Percentiles rank a stretch among this genome's conserved stretches.
phyloP scores from a whole-genome alignment of 2,888 invertebrate genomes.

The Hirtodrosophila cameraria region DNA sequence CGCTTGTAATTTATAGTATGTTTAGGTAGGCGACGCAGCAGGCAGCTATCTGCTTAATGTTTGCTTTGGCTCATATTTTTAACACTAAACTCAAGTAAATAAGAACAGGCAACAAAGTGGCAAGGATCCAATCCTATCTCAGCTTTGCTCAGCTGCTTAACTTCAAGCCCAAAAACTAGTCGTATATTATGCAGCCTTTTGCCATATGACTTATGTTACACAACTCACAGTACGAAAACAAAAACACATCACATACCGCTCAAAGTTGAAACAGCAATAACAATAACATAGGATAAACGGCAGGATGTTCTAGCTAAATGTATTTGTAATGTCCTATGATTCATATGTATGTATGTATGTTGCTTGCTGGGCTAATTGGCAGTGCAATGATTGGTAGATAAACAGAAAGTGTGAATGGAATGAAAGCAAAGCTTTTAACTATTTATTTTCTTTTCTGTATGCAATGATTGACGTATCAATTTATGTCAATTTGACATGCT shows the following conservation, averaged over 20 bases:
- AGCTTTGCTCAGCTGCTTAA: no score
- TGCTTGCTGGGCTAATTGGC: slow-evolving; percentile 57
- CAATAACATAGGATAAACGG: slow-evolving; percentile 42
- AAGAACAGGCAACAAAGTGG: slow-evolving; percentile 45
- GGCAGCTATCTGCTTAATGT: slow-evolving; percentile 52
- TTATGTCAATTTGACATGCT: slow-evolving; percentile 41
- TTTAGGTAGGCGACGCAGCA: slow-evolving; percentile 48
- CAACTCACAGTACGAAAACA: slow-evolving; percentile 9
- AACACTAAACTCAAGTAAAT: slow-evolving; percentile 58
- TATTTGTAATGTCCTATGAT: slow-evolving; percentile 51
- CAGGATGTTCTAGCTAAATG: slow-evolving; percentile 38
- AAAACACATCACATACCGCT: slow-evolving; percentile 10
- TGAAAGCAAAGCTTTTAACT: slow-evolving; percentile 12
- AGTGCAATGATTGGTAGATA: slow-evolving; percentile 25
- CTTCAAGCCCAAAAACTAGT: slow-evolving; percentile 2
- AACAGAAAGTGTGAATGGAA: not conserved
- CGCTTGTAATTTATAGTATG: slow-evolving; percentile 60
- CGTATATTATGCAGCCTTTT: slow-evolving; percentile 29
- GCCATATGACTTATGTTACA: slow-evolving; percentile 55
- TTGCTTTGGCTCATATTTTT: slow-evolving; percentile 64
- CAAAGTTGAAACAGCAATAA: slow-evolving; percentile 34
- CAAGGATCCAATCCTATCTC: slow-evolving; percentile 2
- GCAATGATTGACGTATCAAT: slow-evolving; percentile 36
- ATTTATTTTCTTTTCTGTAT: slow-evolving; percentile 3
- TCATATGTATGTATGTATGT: no score